phyloP scores from a whole-genome alignment of 92 coral and sea anemone species.

The Phenganax marumi region DNA sequence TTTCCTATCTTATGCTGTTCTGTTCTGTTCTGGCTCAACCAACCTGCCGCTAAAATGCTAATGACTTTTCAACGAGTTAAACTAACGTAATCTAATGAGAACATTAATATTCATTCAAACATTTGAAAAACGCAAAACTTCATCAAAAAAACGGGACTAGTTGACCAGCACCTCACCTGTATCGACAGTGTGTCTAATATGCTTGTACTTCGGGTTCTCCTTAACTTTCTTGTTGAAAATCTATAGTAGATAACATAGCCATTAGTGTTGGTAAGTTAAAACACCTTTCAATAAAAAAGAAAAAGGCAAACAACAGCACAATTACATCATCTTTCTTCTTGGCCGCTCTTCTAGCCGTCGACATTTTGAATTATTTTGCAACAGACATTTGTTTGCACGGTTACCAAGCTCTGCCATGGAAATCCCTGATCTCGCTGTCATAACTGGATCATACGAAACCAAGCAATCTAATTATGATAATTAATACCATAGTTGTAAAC shows the following conservation, averaged over 20 bases:
- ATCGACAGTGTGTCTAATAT: slow-evolving; percentile 86
- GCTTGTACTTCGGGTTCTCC: slow-evolving; percentile 92
- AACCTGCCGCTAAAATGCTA: too few species aligned
- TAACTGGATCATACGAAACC: neutral
- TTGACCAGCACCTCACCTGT: slow-evolving; percentile 80
- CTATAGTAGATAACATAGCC: slow-evolving; percentile 48
- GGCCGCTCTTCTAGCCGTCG: slow-evolving; percentile 83
- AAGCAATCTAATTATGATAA: slow-evolving; percentile 9
- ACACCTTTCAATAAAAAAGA: neutral
- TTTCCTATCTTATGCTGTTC: too few species aligned
- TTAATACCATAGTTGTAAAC: neutral
- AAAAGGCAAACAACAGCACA: neutral
- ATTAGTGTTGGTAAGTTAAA: slow-evolving; percentile 10
- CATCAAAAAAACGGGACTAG: neutral
- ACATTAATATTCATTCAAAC: neutral
- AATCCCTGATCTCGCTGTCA: neutral
- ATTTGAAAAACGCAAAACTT: neutral
- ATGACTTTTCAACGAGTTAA: too few species aligned
- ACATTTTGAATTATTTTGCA: slow-evolving; percentile 70
- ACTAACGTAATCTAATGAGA: neutral
- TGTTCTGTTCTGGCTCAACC: too few species aligned
- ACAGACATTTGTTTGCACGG: slow-evolving; percentile 66
- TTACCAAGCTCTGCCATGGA: slow-evolving; percentile 64
- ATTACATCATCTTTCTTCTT: slow-evolving; percentile 85
- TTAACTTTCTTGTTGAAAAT: slow-evolving; percentile 87